Conservation (phyloP, 92 coral and sea anemone genomes). For the Heteractis magnifica region DNA sequence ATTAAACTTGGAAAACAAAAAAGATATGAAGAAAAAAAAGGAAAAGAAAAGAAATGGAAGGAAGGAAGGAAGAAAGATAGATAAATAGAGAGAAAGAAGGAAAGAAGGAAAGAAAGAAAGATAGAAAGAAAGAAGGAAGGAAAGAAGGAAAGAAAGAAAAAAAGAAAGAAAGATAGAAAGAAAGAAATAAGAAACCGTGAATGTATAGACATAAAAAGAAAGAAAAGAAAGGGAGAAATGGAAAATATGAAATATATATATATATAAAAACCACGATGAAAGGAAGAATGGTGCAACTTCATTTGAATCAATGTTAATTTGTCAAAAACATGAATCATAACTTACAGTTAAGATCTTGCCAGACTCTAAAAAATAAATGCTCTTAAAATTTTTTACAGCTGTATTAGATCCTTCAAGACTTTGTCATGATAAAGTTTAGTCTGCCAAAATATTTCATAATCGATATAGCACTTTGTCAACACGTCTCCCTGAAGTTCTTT, state of each 20-base stretch:
- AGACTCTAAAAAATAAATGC: neutral
- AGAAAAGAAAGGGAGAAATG: neutral
- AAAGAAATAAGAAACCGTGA: neutral
- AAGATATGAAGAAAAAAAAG: neutral
- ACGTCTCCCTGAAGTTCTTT: neutral
- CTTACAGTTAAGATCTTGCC: too few relatives aligned
- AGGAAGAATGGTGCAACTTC: neutral
- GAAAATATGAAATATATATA: neutral
- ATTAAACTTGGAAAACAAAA: neutral
- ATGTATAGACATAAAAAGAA: neutral
- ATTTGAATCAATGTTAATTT: too few relatives aligned
- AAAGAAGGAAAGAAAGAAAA: neutral
- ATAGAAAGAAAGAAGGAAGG: neutral
- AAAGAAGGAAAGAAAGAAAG: too few relatives aligned
- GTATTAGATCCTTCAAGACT: neutral
- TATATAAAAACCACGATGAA: neutral
- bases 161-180: neutral
- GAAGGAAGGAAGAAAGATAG: neutral
- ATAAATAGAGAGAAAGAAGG: neutral
- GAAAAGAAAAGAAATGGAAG: neutral
- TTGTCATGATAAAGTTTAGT: neutral
- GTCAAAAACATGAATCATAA: too few relatives aligned
- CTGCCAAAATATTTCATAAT: neutral
- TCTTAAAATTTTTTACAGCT: neutral
- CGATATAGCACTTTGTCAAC: neutral